Base-by-base conservation (phyloP, 2,888 invertebrate genomes). In the Drosophila anomalata region DNA sequence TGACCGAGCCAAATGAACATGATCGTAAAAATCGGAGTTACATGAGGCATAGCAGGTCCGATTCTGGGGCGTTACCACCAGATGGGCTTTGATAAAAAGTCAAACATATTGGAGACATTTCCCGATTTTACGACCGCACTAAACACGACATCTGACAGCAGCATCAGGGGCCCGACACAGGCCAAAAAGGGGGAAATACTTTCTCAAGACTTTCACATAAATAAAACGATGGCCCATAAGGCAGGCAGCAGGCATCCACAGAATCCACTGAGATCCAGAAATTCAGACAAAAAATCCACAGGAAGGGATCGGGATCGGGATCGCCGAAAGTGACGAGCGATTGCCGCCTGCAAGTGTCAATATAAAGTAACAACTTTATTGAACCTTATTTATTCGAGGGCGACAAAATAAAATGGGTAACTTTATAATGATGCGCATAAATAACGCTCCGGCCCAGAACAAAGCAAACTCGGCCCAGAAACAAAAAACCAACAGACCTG, bases 361-460 rank as follows among this genome's bases (percentile, higher is more conserved):
- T 90, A 91, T 91, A 91, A 91, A 91, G 78, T 91, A 91, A 91
- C 90, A 91, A 91, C 91, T 91, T 91, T 91, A 91, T 91, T 91
- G 90, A 86, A 79, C 80, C 88, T 90, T 90, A 90, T 91, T 91
- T 91, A 91, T 91, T 91, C 88, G 87, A 89, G 90, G 90, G 90
- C 90, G 80, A 87, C 77, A 87, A 89, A 87, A 90, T 90, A 90
- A 90, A 90, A 87, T 89, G 88, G 87, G 76, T 79, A 85, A 89
- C 90, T 90, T 90, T 90, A 90, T 89, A 90, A 90, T 90, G 90
- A 90, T 79, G 86, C 79, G 76, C 87, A 90, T 90, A 90, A 90
- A 90, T 90, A 89, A 90, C 71, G 55, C 54, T 26, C 36, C 12
- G 36, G 24, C 51, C 41, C 57, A 59, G 57, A 73, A 74, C 75